phyloP scores from a whole-genome alignment of 1,140 invertebrate species.

The Antheraea pernyi region DNA sequence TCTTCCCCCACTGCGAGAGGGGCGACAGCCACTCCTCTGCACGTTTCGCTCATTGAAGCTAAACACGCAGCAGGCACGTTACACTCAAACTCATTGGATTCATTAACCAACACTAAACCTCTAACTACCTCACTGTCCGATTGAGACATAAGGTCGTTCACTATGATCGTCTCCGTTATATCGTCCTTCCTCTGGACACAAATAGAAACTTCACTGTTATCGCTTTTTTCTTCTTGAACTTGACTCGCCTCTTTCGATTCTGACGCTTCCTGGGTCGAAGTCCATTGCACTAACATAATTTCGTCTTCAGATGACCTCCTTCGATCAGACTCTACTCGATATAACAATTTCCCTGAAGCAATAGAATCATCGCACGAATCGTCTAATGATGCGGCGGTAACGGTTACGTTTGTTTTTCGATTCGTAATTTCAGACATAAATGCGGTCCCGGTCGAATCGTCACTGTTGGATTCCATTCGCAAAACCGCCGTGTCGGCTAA shows the following conservation, averaged over 20 bases:
- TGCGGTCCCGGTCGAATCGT: neutral
- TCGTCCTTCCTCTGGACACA: slow-evolving; percentile 17
- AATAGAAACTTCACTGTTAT: slow-evolving; percentile 35
- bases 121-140: slow-evolving; percentile 2
- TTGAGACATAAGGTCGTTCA: slow-evolving; percentile 5
- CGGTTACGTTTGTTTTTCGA: neutral
- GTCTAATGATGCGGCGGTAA: slow-evolving; percentile 7
- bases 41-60: slow-evolving; percentile 12
- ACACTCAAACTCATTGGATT: slow-evolving; percentile 4
- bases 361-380: slow-evolving; percentile 34
- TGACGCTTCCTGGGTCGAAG: slow-evolving; percentile 53
- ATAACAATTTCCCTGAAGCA: slow-evolving; percentile 23
- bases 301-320: slow-evolving; percentile 40
- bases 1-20: slow-evolving; percentile 83
- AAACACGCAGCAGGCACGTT: slow-evolving; percentile 15
- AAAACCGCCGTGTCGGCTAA: slow-evolving; percentile 19
- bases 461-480: slow-evolving; percentile 2
- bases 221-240: slow-evolving; percentile 36
- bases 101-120: slow-evolving; percentile 2
- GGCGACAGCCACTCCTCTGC: slow-evolving; percentile 62
- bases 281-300: slow-evolving; percentile 35
- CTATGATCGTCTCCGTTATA: slow-evolving; percentile 18
- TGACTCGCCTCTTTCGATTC: slow-evolving; percentile 42
- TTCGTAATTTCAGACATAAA: neutral
- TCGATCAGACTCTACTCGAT: slow-evolving; percentile 34